Evolutionary conservation across 23 tunicate species (phyloP).

Genomic region (Diplosoma virens): DNA sequence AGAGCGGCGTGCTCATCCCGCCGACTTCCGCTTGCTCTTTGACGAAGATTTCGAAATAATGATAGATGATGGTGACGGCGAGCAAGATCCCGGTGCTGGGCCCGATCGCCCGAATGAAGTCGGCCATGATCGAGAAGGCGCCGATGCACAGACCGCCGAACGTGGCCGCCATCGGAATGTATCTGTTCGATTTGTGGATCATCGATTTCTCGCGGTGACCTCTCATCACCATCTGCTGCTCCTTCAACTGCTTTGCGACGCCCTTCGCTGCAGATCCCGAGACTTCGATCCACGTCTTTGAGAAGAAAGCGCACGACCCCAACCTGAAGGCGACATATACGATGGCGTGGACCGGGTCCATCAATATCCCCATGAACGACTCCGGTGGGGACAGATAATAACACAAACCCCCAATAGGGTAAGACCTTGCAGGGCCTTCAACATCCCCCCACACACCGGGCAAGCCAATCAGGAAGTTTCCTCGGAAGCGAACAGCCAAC

Average conservation of each 20-base stretch:
- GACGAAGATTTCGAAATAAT: constrained; percentile 98
- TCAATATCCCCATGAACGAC: constrained; percentile 75
- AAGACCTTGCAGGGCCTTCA: constrained; percentile 96
- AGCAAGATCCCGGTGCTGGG: constrained; percentile 98
- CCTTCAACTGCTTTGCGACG: constrained; percentile 99
- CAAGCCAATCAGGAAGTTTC: constrained; percentile 88
- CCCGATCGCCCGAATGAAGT: constrained; percentile 98
- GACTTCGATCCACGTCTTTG: constrained; percentile 99
- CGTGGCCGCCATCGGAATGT: constrained; percentile 99
- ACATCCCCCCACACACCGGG: constrained; percentile 99
- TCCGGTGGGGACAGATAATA: constrained; percentile 99
- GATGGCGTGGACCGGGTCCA: constrained; percentile 95
- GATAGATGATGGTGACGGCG: constrained; percentile 99
- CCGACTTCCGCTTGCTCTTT: constrained; percentile 99
- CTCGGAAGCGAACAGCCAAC: constrained; percentile 91
- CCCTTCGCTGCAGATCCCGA: constrained; percentile 99
- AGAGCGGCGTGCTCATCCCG: constrained; percentile 97
- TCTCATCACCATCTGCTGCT: constrained; percentile 99
- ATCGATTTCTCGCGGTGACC: constrained; percentile 98
- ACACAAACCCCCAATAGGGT: constrained; percentile 98
- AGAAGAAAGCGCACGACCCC: constrained; percentile 99
- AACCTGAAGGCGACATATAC: constrained; percentile 91
- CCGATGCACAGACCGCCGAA: constrained; percentile 99
- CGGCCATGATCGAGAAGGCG: constrained; percentile 97
- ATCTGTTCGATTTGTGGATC: constrained; percentile 96